Percentiles rank a stretch among this genome's conserved stretches.
phyloP scores from a whole-genome alignment of 2,888 invertebrate species.

The Torymus auratus region DNA sequence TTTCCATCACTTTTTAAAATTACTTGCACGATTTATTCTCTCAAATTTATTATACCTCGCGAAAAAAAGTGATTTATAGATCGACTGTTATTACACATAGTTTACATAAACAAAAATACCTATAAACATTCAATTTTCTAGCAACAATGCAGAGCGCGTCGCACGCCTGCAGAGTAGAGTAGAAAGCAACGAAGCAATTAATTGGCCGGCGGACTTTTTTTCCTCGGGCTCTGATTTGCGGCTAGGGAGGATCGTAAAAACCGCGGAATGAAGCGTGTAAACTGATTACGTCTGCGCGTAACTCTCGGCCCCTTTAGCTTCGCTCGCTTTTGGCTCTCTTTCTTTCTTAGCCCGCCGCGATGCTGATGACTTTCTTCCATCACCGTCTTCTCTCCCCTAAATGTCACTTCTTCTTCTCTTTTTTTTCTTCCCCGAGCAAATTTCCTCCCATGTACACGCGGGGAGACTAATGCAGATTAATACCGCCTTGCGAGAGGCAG shows the following conservation, averaged over 20 bases:
- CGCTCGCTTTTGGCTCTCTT: too few relatives aligned
- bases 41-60: too few relatives aligned
- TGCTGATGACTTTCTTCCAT: constrained; percentile 14
- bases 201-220: neutral
- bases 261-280: constrained; percentile 18
- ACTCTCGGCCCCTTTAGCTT: neutral
- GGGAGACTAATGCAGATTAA: constrained; percentile 28
- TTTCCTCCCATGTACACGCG: neutral
- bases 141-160: too few relatives aligned
- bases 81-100: too few relatives aligned
- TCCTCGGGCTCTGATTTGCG: neutral
- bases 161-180: too few relatives aligned
- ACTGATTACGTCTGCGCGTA: constrained; percentile 16
- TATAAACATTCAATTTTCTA: too few relatives aligned
- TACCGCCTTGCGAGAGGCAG: neutral
- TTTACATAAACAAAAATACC: too few relatives aligned
- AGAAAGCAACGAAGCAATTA: constrained; percentile 6
- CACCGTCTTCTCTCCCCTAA: neutral
- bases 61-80: too few relatives aligned
- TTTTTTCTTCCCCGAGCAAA: neutral
- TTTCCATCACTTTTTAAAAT: too few relatives aligned
- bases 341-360: neutral
- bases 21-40: too few relatives aligned
- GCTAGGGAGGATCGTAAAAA: constrained; percentile 7
- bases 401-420: neutral